Evolutionary conservation across 2,888 invertebrate species (phyloP), one percentile per base, ranked within the genome.

Genomic region (Callyntrura guangdongensis): DNA sequence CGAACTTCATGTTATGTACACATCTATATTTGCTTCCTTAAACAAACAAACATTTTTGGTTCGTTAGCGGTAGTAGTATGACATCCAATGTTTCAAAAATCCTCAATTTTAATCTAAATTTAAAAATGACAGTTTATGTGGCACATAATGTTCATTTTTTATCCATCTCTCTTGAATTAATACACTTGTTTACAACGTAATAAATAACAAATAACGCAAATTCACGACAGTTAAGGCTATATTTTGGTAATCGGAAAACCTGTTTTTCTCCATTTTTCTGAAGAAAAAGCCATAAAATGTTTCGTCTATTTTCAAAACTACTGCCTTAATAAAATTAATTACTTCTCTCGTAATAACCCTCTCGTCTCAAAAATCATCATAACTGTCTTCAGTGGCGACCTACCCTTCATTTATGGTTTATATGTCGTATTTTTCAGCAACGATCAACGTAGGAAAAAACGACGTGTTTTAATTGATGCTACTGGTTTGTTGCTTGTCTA

Each of bases 401-500:
- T 83, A 82, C 82, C 84, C 74, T 89, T 84, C 59, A 69, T 45
- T 74, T 45, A 6, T 89, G 67, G 72, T 47, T 36, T 49, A 59
- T n/a, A 64, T 17, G 17, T 25, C 17, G 5, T 45, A 81, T 81
- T 69, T 84, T 53, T 69, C 27, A 47, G n/a, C 25, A 72, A 12
- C 45, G 59, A 79, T 22, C 53, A 79, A 53, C n/a, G 6, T 69
- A 72, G 69, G 89, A 82, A 69, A 82, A 69, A 27, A 61, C 82
- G n/a, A 77, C 27, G 72, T 83, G 61, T 49, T 85, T 85, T 90
- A 90, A 90, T 90, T 86, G 85, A 47, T 67, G 89, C 85, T 90
- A 85, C 89, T 89, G 64, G 89, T 89, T 89, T 74, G 89, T 47
- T 59, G 27, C 12, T 36, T 17, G 17, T 17, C 20, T 90, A 90